Evolutionary conservation across 1,140 invertebrate species (phyloP).

Genomic region (Sycobia sp.): DNA sequence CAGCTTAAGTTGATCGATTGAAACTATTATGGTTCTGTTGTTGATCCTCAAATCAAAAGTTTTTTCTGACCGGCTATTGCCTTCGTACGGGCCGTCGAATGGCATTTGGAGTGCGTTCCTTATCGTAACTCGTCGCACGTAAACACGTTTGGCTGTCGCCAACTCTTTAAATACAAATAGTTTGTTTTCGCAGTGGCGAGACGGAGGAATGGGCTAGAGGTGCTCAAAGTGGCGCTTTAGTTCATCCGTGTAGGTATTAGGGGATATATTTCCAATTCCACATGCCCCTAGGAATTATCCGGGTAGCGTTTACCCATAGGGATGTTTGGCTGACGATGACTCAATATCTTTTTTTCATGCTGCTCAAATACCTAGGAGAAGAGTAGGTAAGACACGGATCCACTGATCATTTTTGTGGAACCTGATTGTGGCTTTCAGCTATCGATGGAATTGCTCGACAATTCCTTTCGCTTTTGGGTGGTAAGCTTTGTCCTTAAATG

Average conservation of each 20-base stretch:
- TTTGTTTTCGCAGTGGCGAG: no score
- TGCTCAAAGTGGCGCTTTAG: not conserved
- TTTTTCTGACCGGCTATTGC: not conserved
- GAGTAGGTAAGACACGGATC: no score
- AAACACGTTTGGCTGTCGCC: not conserved
- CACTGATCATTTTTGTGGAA: not conserved
- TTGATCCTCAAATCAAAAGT: not conserved
- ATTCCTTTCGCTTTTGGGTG: no score
- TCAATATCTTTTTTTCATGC: not conserved
- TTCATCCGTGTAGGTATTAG: not conserved
- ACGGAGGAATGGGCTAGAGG: no score
- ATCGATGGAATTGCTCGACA: no score
- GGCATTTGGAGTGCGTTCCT: not conserved
- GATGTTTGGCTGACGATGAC: not conserved
- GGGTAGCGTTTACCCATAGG: not conserved
- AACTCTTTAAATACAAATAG: no score
- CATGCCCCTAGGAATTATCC: no score
- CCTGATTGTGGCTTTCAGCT: constrained; percentile 43
- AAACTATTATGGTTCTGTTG: no score
- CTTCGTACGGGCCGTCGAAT: not conserved
- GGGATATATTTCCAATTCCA: no score
- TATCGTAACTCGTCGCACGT: not conserved
- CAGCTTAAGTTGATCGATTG: not conserved
- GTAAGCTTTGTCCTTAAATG: no score
- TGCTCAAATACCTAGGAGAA: not conserved